Evolutionary conservation across 2,888 invertebrate genomes (phyloP), one percentile per base, ranked within the genome.

Genomic region (Teleiodes luculella): DNA sequence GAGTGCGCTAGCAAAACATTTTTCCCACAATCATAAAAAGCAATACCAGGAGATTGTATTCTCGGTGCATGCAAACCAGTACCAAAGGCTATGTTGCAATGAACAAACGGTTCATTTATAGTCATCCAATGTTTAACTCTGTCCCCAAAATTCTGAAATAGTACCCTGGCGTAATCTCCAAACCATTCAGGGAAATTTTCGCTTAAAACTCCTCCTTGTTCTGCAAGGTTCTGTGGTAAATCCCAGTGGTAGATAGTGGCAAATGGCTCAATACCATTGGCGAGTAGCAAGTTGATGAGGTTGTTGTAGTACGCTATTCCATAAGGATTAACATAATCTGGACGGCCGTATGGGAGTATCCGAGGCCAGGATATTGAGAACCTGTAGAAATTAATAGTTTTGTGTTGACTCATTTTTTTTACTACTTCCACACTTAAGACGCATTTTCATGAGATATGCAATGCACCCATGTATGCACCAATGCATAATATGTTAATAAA

Each of bases 1-100:
- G 92, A 91, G 67, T 95, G 94, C 0, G 94, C 92, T 63, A 91
- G 89, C 0, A 94, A 72, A 50, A 92, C 67, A 66, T 93, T 92
- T 65, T 93, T 93, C 0, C 87, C 88, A 52, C 92, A 92, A 1
- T 90, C 65, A 66, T 94, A 94, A 24, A 82, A 77, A 0, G 87
- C 91, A 28, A 84, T 73, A 0, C 90, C 91, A 0, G 88, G 87
- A 20, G 61, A 60, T 18, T 13, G 30, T 0, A 57, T 47, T 1
- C 54, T 49, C 74, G 77, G 57, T 1, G 90, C 83, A 28, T 63
- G 61, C 5, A n/a, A 3, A 0, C 43, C 64, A 1, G n/a, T 0
- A 0, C 78, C 81, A 63, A 90, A 91, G 1, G 55, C 57, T 11
- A 50, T 41, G 20, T 37, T 43, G 57, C 84, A 82, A 53, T 79